Percentiles rank a stretch among this genome's conserved stretches.
Conservation (phyloP, 37 sponge, comb jelly and placozoan species). For the Dysidea cf. avara region DNA sequence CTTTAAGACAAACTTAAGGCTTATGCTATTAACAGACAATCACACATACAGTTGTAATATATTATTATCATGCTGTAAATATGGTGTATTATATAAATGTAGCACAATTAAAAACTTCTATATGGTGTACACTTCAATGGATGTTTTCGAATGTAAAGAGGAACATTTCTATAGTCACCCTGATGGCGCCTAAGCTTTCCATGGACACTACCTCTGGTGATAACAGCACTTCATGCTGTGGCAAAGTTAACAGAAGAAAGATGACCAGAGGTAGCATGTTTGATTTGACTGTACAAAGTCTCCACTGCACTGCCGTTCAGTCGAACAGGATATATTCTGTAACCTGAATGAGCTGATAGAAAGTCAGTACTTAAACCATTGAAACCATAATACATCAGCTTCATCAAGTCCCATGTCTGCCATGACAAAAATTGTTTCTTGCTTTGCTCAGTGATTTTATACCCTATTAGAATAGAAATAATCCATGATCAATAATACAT, state of each 20-base stretch:
- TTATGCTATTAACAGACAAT: conserved; percentile 13
- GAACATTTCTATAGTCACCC: conserved; percentile 6
- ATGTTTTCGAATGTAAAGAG: too few relatives aligned
- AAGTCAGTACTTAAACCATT: too few relatives aligned
- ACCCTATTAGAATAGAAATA: too few relatives aligned
- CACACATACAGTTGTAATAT: not conserved
- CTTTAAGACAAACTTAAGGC: conserved; percentile 12
- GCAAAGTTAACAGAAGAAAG: conserved; percentile 3
- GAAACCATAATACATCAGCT: conserved; percentile 21
- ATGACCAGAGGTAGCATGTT: conserved; percentile 8
- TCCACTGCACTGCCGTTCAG: conserved; percentile 22
- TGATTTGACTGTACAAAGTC: conserved; percentile 11
- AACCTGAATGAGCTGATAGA: too few relatives aligned
- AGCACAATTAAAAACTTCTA: too few relatives aligned
- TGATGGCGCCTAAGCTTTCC: not conserved
- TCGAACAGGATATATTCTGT: conserved; percentile 1
- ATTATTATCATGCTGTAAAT: not conserved
- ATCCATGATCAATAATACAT: too few relatives aligned
- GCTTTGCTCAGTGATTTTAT: too few relatives aligned
- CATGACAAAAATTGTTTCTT: conserved; percentile 9
- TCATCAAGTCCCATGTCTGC: conserved; percentile 28
- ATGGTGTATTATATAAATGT: too few relatives aligned
- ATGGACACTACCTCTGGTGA: not conserved
- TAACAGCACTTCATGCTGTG: not conserved
- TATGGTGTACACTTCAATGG: too few relatives aligned